Evolutionary conservation across 2,888 invertebrate species (phyloP).

Genomic region (Ochropleura plecta): DNA sequence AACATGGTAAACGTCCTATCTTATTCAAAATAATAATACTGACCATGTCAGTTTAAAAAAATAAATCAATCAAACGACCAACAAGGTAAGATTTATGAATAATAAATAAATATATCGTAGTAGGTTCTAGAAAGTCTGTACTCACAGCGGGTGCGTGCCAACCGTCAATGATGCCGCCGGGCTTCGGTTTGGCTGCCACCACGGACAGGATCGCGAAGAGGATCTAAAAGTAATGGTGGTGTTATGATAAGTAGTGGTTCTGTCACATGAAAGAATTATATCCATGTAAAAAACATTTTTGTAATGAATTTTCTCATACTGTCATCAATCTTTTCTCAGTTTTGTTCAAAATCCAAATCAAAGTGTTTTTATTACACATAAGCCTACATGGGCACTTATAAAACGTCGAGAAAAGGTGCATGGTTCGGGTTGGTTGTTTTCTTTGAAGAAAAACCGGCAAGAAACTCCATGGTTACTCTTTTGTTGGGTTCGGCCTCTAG

Average conservation of each 20-base stretch:
- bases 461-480: too few species aligned
- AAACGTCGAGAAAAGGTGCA: too few species aligned
- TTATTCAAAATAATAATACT: too few species aligned
- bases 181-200: conserved; percentile 82
- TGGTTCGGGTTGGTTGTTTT: too few species aligned
- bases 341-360: too few species aligned
- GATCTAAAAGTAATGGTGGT: conserved; percentile 74
- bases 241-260: neutral
- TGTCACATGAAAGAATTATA: neutral
- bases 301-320: neutral
- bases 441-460: too few species aligned
- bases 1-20: too few species aligned
- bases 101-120: neutral
- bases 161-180: conserved; percentile 76
- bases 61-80: too few species aligned
- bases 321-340: neutral
- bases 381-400: too few species aligned
- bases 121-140: conserved; percentile 20
- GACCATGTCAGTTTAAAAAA: too few species aligned
- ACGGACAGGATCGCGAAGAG: conserved; percentile 80
- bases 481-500: too few species aligned
- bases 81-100: neutral
- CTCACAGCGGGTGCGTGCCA: conserved; percentile 75
- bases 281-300: neutral
- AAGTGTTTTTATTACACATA: too few species aligned